Base-by-base conservation (phyloP, 2,888 invertebrate species). In the Prosapia bicincta region DNA sequence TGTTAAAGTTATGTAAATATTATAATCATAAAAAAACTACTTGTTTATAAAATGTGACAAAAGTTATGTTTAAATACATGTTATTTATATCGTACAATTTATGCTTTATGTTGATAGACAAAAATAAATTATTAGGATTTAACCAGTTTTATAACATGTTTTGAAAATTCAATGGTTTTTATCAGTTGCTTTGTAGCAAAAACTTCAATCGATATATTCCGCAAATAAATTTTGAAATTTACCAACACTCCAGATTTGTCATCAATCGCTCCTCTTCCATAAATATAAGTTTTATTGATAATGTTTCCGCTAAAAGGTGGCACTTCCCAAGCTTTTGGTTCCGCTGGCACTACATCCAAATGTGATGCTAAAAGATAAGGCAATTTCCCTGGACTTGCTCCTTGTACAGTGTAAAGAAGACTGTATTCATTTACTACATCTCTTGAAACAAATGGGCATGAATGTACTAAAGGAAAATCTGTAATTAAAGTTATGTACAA, bases 261-360 rank as follows among this genome's bases (percentile, higher is more conserved):
- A 82, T 88, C 87, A 71, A 88, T 83, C 15, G 87, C 83, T 65
- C 88, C 88, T 77, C 88, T 81, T 13, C 85, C 88, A 82, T 86
- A 87, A 43, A 88, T 84, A 78, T 82, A 79, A 66, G 81, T 81
- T 69, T 79, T 78, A 66, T 81, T 78, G 26, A 86, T 82, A n/a
- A 83, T 81, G 71, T 79, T 74, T 3, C 85, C 87, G 69, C 81
- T 82, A 80, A 87, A 88, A 10, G 87, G 87, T 20, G 83, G 83
- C 26, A 82, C 82, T 73, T 82, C 81, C 83, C 84, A 83, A 10
- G 80, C 78, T 9, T 79, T 81, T 20, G 78, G 76, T 65, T 81
- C 78, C 66, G 79, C 84, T 26, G 88, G 87, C 1, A 88, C 88
- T 20, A 88, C 88, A 81, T 88, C 88, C 71, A 88, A 79, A 80